These are phyloP conservation scores for Dermolepida albohirtum DNA, from an alignment of 2,888 invertebrate species.

Conservation along the genomic window DNA sequence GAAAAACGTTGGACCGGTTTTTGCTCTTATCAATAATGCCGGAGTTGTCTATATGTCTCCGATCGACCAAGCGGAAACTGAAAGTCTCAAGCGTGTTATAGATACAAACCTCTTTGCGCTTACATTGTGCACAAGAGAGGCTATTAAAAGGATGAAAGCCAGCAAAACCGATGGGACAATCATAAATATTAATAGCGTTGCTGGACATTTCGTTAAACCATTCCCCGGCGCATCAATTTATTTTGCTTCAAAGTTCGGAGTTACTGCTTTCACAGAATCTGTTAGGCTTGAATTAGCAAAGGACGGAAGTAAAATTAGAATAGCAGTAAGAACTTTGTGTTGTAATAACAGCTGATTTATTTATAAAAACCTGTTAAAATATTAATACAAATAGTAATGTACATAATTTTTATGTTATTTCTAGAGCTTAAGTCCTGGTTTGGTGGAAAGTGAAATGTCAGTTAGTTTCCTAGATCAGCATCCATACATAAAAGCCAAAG, in stretches of 20 bases:
- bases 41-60: not conserved
- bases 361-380: not conserved
- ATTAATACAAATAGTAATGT: not conserved
- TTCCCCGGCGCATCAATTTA: constrained; percentile 13
- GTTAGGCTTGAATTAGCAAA: constrained; percentile 18
- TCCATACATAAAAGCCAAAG: constrained; percentile 55
- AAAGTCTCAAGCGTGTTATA: constrained; percentile 8
- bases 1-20: constrained; percentile 32
- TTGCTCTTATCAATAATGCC: constrained; percentile 33
- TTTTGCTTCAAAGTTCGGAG: constrained; percentile 30
- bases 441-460: constrained; percentile 68
- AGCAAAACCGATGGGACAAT: constrained; percentile 27
- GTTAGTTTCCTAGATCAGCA: not conserved
- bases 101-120: constrained; percentile 29
- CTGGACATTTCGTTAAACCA: constrained; percentile 12
- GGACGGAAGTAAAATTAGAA: constrained; percentile 31
- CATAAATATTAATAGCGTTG: constrained; percentile 34
- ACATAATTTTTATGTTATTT: constrained; percentile 28
- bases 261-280: constrained; percentile 27
- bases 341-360: not conserved
- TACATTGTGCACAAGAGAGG: constrained; percentile 22
- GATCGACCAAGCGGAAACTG: constrained; percentile 1
- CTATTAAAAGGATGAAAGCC: constrained; percentile 31
- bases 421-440: constrained; percentile 74
- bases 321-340: constrained; percentile 17